phyloP scores from a whole-genome alignment of 1,140 invertebrate species.

The Nasonia longicornis region DNA sequence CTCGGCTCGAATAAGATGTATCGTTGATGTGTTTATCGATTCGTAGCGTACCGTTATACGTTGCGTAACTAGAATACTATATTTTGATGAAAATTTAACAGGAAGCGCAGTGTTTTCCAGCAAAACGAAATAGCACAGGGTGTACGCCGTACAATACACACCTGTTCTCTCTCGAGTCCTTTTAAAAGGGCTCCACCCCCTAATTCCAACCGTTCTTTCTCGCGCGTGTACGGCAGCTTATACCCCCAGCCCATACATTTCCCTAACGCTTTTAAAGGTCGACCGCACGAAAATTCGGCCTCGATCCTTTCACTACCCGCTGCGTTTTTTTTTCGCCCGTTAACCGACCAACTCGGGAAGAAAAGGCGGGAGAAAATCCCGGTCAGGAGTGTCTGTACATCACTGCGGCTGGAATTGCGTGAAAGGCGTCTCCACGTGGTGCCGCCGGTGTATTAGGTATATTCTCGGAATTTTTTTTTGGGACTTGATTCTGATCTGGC shows the following conservation, averaged over 20 bases:
- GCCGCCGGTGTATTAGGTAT: not conserved
- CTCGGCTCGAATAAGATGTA: not conserved
- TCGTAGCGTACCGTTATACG: not conserved
- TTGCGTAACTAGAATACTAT: too few species aligned
- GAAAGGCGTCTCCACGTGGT: slow-evolving; percentile 34
- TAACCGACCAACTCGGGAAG: not conserved
- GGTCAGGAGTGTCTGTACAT: not conserved
- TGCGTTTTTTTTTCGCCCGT: not conserved
- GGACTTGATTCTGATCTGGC: slow-evolving; percentile 15
- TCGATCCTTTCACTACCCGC: slow-evolving; percentile 11
- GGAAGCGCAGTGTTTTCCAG: not conserved
- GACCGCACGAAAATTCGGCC: not conserved
- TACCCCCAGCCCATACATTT: not conserved
- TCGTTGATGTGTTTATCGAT: not conserved
- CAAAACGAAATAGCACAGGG: not conserved
- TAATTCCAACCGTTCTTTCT: not conserved
- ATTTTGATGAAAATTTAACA: not conserved
- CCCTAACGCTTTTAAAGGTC: not conserved
- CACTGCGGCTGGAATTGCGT: slow-evolving; percentile 15
- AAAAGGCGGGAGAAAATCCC: slow-evolving; percentile 27
- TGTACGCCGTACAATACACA: not conserved
- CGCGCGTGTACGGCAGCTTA: not conserved
- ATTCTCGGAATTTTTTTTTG: slow-evolving; percentile 22
- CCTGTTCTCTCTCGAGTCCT: not conserved
- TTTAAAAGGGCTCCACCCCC: not conserved